Conservation (phyloP, 2,888 invertebrate genomes). For the Scotopteryx bipunctaria region DNA sequence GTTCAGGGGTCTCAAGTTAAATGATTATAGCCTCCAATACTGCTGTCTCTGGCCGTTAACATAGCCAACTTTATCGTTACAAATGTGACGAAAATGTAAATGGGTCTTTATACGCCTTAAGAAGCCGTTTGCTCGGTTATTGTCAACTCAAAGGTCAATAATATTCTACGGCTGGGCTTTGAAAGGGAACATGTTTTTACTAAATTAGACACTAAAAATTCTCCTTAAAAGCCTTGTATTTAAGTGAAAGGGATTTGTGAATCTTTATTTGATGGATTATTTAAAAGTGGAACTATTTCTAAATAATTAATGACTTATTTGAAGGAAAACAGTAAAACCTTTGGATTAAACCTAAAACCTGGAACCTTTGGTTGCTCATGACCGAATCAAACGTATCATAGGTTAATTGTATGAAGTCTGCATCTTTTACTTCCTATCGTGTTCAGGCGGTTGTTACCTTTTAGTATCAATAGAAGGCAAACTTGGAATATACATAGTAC, state of each 20-base stretch:
- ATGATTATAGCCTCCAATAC: slow-evolving; percentile 65
- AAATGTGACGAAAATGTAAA: slow-evolving; percentile 72
- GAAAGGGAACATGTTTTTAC: slow-evolving; percentile 21
- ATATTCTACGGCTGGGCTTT: slow-evolving; percentile 36
- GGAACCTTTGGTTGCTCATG: too few relatives aligned
- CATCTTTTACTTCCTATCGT: too few relatives aligned
- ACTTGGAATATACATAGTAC: too few relatives aligned
- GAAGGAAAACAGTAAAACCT: too few relatives aligned
- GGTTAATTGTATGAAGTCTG: too few relatives aligned
- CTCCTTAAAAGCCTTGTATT: slow-evolving; percentile 27
- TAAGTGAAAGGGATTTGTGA: slow-evolving; percentile 19
- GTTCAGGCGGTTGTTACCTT: too few relatives aligned
- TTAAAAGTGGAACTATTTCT: slow-evolving; percentile 12
- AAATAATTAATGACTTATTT: too few relatives aligned
- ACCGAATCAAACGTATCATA: too few relatives aligned
- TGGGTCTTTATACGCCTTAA: slow-evolving; percentile 51
- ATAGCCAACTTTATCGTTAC: slow-evolving; percentile 65
- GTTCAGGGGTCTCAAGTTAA: slow-evolving; percentile 56
- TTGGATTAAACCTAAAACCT: too few relatives aligned
- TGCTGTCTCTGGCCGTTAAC: slow-evolving; percentile 63
- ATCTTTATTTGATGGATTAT: slow-evolving; percentile 22
- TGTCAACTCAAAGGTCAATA: slow-evolving; percentile 51
- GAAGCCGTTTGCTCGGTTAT: slow-evolving; percentile 50
- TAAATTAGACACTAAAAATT: slow-evolving; percentile 31
- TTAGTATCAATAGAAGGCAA: too few relatives aligned